A percentile compares a stretch with the other conserved stretches of the same genome.
Evolutionary conservation across 2,888 invertebrate species (phyloP).

Genomic region (Xanthia icteritia): DNA sequence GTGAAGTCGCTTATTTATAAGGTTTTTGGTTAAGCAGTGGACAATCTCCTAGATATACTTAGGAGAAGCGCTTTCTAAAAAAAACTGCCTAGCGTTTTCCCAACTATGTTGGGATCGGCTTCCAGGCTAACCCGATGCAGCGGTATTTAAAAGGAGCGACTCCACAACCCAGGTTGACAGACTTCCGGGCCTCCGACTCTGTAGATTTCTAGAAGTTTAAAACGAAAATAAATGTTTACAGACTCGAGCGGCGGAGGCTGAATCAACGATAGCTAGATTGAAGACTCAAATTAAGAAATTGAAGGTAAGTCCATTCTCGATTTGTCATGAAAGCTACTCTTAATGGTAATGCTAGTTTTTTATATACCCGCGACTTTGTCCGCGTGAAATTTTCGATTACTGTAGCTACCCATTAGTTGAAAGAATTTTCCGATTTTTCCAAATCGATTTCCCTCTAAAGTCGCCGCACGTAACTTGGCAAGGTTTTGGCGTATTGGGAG

Average conservation of each 20-base stretch:
- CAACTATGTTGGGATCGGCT: no score
- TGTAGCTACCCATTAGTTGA: not conserved
- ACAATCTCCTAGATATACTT: not conserved
- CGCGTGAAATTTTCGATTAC: not conserved
- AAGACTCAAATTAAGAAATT: constrained; percentile 93
- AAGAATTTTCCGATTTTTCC: not conserved
- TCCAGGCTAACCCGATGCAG: not conserved
- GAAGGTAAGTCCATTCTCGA: constrained; percentile 83
- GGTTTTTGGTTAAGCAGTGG: not conserved
- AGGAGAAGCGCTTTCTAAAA: no score
- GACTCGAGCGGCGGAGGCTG: constrained; percentile 91
- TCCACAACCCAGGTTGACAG: not conserved
- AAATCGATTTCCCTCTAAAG: no score
- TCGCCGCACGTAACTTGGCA: no score
- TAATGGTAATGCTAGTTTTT: not conserved
- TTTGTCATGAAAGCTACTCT: not conserved
- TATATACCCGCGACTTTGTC: no score
- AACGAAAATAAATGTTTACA: constrained; percentile 70
- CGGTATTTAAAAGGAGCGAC: not conserved
- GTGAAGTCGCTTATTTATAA: not conserved
- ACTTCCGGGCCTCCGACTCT: not conserved
- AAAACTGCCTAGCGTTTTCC: no score
- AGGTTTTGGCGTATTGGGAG: no score
- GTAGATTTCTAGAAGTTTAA: no score
- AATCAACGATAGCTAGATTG: constrained; percentile 91